Evolutionary conservation across 2,797 vertebrate species (phyloP).

Genomic region (Pangasius krempfi): DNA sequence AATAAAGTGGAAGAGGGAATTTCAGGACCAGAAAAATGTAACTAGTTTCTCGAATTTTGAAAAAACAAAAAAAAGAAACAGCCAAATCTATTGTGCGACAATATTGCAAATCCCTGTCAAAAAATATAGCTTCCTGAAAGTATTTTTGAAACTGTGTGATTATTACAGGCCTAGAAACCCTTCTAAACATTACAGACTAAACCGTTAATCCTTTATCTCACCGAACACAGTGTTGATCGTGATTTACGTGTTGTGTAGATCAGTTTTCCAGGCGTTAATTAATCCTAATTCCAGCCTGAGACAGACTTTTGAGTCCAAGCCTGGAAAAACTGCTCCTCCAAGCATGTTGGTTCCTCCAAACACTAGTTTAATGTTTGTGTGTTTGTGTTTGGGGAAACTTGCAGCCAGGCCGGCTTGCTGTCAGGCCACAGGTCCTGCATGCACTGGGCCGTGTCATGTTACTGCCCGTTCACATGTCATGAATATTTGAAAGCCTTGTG

Average conservation of each 20-base stretch:
- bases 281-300: neutral
- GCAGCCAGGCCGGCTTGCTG: slow-evolving; percentile 21
- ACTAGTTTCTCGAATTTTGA: neutral
- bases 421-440: slow-evolving; percentile 25
- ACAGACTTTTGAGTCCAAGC: neutral
- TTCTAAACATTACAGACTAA: slow-evolving; percentile 8
- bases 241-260: neutral
- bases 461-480: slow-evolving; percentile 55
- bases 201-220: neutral
- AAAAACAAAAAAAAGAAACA: neutral
- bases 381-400: slow-evolving; percentile 1
- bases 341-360: neutral
- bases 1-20: neutral
- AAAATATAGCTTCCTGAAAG: neutral
- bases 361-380: neutral
- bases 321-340: neutral
- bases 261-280: neutral
- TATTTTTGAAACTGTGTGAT: neutral
- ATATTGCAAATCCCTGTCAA: neutral
- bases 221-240: neutral
- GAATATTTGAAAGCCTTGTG: slow-evolving; percentile 59
- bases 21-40: neutral
- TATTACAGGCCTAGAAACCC: neutral
- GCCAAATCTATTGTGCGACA: neutral
- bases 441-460: slow-evolving; percentile 49